phyloP scores from a whole-genome alignment of 92 coral and sea anemone genomes.

The Zoanthus solanderi region DNA sequence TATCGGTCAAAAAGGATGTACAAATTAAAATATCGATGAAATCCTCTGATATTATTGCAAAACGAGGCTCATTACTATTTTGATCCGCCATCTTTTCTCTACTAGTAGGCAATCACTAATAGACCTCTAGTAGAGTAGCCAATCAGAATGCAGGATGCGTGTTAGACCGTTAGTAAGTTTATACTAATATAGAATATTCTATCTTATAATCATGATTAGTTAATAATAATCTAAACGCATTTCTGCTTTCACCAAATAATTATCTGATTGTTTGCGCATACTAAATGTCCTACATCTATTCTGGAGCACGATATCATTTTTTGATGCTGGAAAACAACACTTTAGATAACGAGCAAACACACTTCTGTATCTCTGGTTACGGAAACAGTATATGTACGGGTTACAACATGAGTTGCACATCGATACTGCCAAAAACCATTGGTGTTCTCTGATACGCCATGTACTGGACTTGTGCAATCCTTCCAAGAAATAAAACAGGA shows the following conservation, averaged over 20 bases:
- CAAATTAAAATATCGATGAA: too few species aligned
- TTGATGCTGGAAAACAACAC: background rate
- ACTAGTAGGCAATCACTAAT: too few species aligned
- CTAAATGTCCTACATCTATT: background rate
- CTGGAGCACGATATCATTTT: background rate
- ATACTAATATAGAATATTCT: background rate
- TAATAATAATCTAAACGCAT: background rate
- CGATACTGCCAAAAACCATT: slow-evolving; percentile 42
- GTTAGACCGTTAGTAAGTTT: too few species aligned
- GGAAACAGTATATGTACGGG: slow-evolving; percentile 58
- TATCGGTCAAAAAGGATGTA: too few species aligned
- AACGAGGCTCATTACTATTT: too few species aligned
- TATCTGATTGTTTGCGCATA: background rate
- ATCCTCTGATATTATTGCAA: too few species aligned
- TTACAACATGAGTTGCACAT: slow-evolving; percentile 61
- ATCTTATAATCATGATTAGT: background rate
- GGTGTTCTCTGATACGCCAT: slow-evolving; percentile 39
- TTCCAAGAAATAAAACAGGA: slow-evolving; percentile 8
- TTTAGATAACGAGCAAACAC: slow-evolving; percentile 26
- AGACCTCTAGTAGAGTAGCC: too few species aligned
- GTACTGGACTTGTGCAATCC: background rate
- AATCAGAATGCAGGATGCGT: too few species aligned
- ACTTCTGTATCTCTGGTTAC: slow-evolving; percentile 45
- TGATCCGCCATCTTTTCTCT: too few species aligned
- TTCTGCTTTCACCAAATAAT: background rate